These are phyloP conservation scores for Paraescarpia echinospica DNA, from an alignment of 1,140 invertebrate species.

Conservation along the genomic window DNA sequence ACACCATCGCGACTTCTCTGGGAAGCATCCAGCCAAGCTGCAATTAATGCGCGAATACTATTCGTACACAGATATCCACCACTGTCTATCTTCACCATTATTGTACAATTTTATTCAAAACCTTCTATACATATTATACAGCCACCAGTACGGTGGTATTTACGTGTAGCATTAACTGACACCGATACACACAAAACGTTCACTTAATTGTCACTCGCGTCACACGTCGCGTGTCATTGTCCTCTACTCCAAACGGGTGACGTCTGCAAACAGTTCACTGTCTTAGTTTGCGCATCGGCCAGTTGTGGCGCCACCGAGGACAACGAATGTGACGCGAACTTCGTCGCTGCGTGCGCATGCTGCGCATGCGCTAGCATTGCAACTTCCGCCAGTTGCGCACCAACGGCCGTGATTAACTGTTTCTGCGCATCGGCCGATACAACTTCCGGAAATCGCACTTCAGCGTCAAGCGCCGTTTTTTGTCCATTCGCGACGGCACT, in stretches of 20 bases:
- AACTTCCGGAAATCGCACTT: background rate
- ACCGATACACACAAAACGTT: background rate
- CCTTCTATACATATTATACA: background rate
- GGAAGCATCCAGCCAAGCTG: too few species aligned
- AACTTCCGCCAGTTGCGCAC: background rate
- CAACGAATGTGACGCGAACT: background rate
- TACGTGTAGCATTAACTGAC: background rate
- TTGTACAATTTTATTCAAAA: background rate
- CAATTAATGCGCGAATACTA: too few species aligned
- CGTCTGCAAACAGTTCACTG: background rate
- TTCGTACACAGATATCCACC: too few species aligned
- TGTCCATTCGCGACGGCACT: background rate
- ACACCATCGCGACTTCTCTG: too few species aligned
- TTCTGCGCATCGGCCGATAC: background rate
- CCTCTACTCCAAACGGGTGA: background rate
- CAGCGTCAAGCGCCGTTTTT: background rate
- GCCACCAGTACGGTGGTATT: background rate
- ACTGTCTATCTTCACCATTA: background rate
- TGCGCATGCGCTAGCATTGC: background rate
- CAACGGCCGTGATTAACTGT: background rate
- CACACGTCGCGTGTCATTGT: background rate
- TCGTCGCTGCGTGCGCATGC: background rate
- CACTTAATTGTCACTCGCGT: background rate
- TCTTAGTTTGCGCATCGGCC: background rate
- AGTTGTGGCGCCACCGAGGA: background rate